Evolutionary conservation across 2,797 vertebrate genomes (phyloP).

Genomic region (Petrocephalus schoutedeni): DNA sequence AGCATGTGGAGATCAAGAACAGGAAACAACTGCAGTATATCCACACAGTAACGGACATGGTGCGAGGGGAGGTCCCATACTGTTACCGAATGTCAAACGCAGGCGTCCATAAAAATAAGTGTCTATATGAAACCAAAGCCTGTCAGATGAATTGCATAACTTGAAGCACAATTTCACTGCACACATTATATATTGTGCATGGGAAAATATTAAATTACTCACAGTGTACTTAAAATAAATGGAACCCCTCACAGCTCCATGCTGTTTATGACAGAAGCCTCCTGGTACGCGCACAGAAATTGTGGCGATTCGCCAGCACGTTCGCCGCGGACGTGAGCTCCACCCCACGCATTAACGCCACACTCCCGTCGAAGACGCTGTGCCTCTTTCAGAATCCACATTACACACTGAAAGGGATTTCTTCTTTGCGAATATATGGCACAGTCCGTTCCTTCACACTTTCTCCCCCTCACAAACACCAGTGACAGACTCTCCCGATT

Average conservation of each 20-base stretch:
- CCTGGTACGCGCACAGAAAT: not conserved
- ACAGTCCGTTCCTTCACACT: not conserved
- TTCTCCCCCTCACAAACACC: not conserved
- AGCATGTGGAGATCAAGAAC: not conserved
- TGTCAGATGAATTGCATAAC: not conserved
- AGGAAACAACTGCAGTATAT: not conserved
- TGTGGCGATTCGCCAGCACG: not conserved
- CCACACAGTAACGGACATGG: not conserved
- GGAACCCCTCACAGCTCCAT: not conserved
- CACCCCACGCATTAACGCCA: not conserved
- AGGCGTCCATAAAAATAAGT: not conserved
- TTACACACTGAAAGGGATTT: not conserved
- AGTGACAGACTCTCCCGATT: not conserved
- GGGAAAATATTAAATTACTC: not conserved
- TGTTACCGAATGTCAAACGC: not conserved
- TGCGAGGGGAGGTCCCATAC: not conserved
- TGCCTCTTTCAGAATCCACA: not conserved
- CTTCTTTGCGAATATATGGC: not conserved
- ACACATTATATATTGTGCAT: not conserved
- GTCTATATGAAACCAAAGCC: not conserved
- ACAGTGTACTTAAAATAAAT: not conserved
- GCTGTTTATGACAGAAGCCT: not conserved
- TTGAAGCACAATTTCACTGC: not conserved
- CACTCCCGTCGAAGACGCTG: not conserved
- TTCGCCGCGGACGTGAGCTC: not conserved